These are phyloP conservation scores for Acrocephalus arundinaceus DNA, from an alignment of 2,113 vertebrate genomes.

Conservation along the genomic window DNA sequence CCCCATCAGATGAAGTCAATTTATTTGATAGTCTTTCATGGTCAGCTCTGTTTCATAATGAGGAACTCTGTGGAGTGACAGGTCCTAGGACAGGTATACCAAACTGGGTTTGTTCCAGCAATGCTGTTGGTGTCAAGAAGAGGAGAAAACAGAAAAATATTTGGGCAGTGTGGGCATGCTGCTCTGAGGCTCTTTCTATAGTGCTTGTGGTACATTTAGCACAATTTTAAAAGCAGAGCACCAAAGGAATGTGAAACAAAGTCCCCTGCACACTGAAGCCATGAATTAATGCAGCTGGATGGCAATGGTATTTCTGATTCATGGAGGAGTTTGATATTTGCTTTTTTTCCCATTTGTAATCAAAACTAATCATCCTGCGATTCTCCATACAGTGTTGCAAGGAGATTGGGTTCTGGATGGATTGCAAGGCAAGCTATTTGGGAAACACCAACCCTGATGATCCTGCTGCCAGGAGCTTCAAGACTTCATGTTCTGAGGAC, in stretches of 20 bases:
- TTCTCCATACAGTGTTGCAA: background rate
- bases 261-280: background rate
- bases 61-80: background rate
- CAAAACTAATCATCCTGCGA: background rate
- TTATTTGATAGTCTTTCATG: background rate
- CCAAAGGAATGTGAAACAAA: background rate
- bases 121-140: background rate
- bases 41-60: background rate
- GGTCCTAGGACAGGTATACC: background rate
- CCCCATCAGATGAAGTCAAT: background rate
- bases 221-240: background rate
- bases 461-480: background rate
- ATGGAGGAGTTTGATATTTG: background rate
- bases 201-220: background rate
- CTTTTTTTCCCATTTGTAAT: slow-evolving; percentile 7
- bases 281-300: slow-evolving; percentile 16
- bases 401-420: background rate
- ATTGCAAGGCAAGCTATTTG: fast-evolving
- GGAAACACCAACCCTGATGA: background rate
- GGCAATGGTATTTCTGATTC: background rate
- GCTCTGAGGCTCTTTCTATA: background rate
- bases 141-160: background rate
- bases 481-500: background rate
- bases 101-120: background rate
- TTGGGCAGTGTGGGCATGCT: background rate